Percentiles rank a stretch among this genome's conserved stretches.
phyloP scores from a whole-genome alignment of 2,113 vertebrate genomes.

The Gavia stellata region DNA sequence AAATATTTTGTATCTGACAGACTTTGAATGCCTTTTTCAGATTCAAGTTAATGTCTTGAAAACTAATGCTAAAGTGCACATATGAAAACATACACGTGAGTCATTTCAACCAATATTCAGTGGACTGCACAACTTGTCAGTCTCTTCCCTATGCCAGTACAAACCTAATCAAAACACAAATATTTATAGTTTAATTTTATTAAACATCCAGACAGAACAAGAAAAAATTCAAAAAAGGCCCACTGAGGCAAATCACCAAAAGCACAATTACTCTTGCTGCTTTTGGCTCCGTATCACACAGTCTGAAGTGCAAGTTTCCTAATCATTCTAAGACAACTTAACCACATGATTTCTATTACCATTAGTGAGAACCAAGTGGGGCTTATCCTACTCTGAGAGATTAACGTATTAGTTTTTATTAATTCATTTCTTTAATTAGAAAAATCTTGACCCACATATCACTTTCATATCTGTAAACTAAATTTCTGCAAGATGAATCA shows the following conservation, averaged over 20 bases:
- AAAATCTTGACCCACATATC: neutral
- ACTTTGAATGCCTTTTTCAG: neutral
- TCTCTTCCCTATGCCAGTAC: neutral
- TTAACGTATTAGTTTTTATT: neutral
- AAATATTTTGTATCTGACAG: neutral
- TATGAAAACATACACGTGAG: neutral
- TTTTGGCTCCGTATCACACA: neutral
- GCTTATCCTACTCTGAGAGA: constrained; percentile 17
- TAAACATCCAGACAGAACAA: neutral
- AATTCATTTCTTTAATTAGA: constrained; percentile 30
- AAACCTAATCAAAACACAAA: neutral
- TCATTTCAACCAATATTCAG: neutral
- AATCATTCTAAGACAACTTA: neutral
- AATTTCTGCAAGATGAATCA: neutral
- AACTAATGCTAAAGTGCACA: neutral
- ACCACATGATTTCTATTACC: neutral
- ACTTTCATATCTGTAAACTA: neutral
- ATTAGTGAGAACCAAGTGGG: neutral
- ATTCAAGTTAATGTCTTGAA: neutral
- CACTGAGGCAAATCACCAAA: neutral
- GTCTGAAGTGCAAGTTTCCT: neutral
- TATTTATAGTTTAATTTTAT: neutral
- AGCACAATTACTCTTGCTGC: neutral
- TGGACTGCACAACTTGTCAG: neutral
- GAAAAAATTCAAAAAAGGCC: neutral